Base-by-base conservation (phyloP, 1,140 invertebrate species). In the Eulimnadia texana region DNA sequence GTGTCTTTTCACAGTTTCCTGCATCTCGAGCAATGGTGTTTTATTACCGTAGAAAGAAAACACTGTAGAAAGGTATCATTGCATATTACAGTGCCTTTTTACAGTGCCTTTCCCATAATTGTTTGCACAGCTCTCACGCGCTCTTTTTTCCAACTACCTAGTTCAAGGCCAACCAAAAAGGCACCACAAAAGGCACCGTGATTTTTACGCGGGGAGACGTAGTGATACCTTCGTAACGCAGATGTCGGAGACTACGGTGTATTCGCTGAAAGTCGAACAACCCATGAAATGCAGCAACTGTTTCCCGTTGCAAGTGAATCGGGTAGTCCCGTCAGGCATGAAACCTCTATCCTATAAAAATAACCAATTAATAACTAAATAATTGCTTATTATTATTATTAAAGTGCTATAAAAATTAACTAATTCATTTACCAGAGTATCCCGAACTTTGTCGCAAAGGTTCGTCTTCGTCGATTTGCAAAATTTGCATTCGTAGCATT, bases 221-320 rank as follows among this genome's bases (percentile, higher is more conserved):
- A 16, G 11, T 27, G 22, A 0, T 28, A 64, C 72, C 66, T 75
- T 75, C 51, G 61, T 61, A 11, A 74, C 33, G 49, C 71, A 73
- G 42, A 79, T 78, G 52, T 76, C 78, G 60, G 76, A 72, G 19
- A 79, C 76, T 20, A 81, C 79, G 11, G 79, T 81, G 65, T 79
- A 80, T 64, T 80, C 75, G 63, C 71, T 72, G 67, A 81, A 80
- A 2, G 77, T 76, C 62, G 75, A 77, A 60, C 70, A 72, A 9
- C 79, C 79, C 77, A 81, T 80, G 64, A 78, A 81, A 62, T 81
- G 79, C 60, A 69, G 78, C 0, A 80, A 58, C 19, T 69, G 57
- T 66, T 80, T 70, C 9, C 78, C 79, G 27, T 77, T 73, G 67
- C 78, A 79, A 6, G 67, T 74, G 64, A 82, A 80, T 3, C 67